These are phyloP conservation scores for Cheirogaleus medius DNA, from an alignment of 2,113 vertebrate species.

Conservation along the genomic window DNA sequence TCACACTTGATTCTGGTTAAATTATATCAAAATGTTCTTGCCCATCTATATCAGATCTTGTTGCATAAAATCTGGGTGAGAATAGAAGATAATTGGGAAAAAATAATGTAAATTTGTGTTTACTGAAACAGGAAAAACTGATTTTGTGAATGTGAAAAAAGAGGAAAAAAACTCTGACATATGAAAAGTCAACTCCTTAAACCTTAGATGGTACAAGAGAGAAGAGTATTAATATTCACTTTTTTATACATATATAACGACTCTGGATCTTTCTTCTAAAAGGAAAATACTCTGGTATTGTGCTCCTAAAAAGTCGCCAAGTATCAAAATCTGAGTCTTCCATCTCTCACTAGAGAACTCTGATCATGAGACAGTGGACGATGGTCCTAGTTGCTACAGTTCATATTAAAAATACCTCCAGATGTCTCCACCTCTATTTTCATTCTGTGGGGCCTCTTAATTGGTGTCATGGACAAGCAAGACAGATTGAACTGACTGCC, in stretches of 20 bases:
- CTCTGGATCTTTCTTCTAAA: background rate
- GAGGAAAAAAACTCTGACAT: background rate
- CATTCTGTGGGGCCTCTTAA: background rate
- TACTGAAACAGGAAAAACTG: background rate
- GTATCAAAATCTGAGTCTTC: background rate
- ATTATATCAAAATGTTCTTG: background rate
- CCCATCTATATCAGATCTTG: background rate
- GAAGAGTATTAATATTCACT: rapidly evolving
- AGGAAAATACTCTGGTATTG: background rate
- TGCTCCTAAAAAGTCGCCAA: background rate
- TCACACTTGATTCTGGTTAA: background rate
- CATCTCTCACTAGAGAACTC: background rate
- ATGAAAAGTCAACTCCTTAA: background rate
- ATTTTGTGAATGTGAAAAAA: background rate
- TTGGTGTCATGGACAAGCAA: background rate
- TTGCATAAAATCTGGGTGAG: background rate
- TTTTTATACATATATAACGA: background rate
- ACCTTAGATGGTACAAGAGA: background rate
- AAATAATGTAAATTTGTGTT: background rate
- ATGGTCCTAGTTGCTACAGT: background rate
- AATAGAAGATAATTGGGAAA: background rate
- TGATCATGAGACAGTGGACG: too few species aligned
- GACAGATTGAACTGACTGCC: background rate
- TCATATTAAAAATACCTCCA: background rate
- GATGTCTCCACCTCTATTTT: background rate